Evolutionary conservation across 1,140 invertebrate species (phyloP).

Genomic region (Polypedilum pembai): DNA sequence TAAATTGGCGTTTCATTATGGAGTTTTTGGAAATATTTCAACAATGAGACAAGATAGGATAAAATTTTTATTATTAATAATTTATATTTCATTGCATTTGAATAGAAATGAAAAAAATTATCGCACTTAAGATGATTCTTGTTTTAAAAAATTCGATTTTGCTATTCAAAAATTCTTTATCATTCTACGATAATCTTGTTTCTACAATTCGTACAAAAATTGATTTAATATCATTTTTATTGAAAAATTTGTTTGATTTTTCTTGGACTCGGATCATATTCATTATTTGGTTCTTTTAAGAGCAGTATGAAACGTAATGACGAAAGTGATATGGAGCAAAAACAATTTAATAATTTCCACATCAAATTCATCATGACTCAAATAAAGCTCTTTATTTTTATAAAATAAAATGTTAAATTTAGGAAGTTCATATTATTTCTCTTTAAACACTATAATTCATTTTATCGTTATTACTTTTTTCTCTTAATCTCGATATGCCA

Average conservation of each 20-base stretch:
- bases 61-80: not conserved
- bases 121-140: not conserved
- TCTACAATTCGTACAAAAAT: slow-evolving; percentile 5
- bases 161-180: not conserved
- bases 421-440: too few relatives aligned
- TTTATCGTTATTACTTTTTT: too few relatives aligned
- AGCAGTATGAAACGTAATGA: too few relatives aligned
- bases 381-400: too few relatives aligned
- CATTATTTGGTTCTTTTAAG: not conserved
- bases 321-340: too few relatives aligned
- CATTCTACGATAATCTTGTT: too few relatives aligned
- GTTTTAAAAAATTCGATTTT: not conserved
- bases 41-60: not conserved
- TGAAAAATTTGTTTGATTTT: slow-evolving; percentile 11
- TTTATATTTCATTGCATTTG: too few relatives aligned
- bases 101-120: not conserved
- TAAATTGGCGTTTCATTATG: slow-evolving; percentile 12
- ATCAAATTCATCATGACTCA: too few relatives aligned
- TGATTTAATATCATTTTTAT: not conserved
- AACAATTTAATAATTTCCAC: too few relatives aligned
- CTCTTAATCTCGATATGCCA: too few relatives aligned
- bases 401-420: too few relatives aligned
- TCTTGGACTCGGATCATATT: not conserved
- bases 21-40: not conserved
- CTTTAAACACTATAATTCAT: too few relatives aligned